phyloP scores from a whole-genome alignment of 2,113 vertebrate genomes.

The Carassius gibelio region DNA sequence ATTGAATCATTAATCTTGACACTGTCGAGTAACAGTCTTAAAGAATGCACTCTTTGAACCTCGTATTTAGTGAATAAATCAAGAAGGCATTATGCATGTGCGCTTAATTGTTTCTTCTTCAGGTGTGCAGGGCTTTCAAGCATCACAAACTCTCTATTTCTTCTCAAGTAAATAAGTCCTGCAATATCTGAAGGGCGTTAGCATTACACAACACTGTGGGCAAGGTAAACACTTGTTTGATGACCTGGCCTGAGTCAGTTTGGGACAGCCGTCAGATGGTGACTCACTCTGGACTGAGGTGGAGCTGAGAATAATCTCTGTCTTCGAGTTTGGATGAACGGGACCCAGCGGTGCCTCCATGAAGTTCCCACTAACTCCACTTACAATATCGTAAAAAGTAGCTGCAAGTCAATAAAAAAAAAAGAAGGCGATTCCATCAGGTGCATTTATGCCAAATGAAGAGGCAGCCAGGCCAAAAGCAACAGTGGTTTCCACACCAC shows the following conservation, averaged over 20 bases:
- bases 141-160: neutral
- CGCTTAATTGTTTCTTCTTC: neutral
- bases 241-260: neutral
- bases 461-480: neutral
- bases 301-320: neutral
- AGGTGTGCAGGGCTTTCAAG: neutral
- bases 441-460: neutral
- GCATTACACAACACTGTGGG: neutral
- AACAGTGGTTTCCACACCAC: neutral
- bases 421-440: neutral
- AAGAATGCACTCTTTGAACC: neutral
- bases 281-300: neutral
- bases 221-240: constrained; percentile 16
- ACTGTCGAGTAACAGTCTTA: neutral
- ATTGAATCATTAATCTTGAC: neutral
- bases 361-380: neutral
- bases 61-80: neutral
- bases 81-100: neutral
- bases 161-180: neutral
- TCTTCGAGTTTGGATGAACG: neutral
- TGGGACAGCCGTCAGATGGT: neutral
- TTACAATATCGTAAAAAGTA: neutral
- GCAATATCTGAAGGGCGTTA: neutral
- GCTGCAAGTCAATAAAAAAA: neutral
- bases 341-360: neutral